Conservation (phyloP, 2,888 invertebrate genomes). For the Bruchidius siliquastri region DNA sequence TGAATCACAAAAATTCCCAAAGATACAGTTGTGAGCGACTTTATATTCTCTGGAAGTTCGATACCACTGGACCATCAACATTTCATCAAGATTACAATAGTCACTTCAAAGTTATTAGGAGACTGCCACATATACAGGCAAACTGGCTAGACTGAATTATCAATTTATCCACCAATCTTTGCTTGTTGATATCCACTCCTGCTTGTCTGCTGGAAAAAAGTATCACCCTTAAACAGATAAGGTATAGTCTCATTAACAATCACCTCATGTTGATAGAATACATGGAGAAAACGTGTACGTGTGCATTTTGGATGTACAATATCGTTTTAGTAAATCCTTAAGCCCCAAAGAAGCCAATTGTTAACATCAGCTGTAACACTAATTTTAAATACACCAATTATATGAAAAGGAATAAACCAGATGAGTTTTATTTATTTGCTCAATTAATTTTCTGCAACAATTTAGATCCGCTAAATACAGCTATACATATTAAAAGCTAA, state of each 20-base stretch:
- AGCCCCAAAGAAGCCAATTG: not conserved
- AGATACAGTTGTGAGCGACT: too few relatives aligned
- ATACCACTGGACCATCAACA: too few relatives aligned
- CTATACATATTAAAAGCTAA: not conserved
- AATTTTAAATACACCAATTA: not conserved
- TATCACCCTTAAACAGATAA: too few relatives aligned
- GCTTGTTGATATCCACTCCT: too few relatives aligned
- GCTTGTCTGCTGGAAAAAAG: too few relatives aligned
- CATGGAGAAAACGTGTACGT: not conserved
- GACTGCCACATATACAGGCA: too few relatives aligned
- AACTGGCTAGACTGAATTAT: too few relatives aligned
- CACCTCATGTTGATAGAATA: not conserved
- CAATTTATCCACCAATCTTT: too few relatives aligned
- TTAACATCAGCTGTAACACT: not conserved
- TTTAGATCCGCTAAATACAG: not conserved
- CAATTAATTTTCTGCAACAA: constrained; percentile 7
- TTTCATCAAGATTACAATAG: too few relatives aligned
- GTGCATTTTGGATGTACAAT: not conserved
- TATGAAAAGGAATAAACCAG: not conserved
- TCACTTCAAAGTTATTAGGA: too few relatives aligned
- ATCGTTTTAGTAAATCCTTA: not conserved
- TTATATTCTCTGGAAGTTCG: too few relatives aligned
- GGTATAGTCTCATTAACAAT: not conserved
- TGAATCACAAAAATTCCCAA: too few relatives aligned
- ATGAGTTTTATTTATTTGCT: constrained; percentile 4